Base-by-base conservation (phyloP, 2,888 invertebrate species). In the Chaetoderma sp. region DNA sequence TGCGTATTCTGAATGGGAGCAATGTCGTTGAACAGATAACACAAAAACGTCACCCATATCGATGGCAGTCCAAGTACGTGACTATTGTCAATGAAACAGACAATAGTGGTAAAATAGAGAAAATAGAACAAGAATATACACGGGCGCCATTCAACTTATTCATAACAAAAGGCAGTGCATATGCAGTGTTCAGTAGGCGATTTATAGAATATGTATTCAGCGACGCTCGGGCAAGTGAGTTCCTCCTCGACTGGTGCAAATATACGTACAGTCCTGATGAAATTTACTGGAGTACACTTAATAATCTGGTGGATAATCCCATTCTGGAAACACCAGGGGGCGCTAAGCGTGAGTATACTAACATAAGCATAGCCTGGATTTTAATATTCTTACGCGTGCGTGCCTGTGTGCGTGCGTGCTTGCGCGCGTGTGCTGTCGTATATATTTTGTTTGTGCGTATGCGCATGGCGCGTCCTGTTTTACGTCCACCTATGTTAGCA, bases 221-320 rank as follows among this genome's bases (percentile, higher is more conserved):
- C 5, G 69, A 80, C 60, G 25, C 59, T 25, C 63, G 58, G 6
- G 73, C 75, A 0, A 54, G 50, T 27, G 70, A 70, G 27, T 68
- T 83, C 16, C n/a, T n/a, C n/a, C 58, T 80, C 1, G 63, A 72
- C 1, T 83, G 80, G 80, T 65, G 72, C n/a, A 47, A 60, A 1
- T 78, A 78, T 56, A 76, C 78, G 1, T 73, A 73, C 33, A 81
- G 78, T 28, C 78, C 82, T 0, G 83, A 83, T 65, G 83, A 83
- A 63, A 75, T 78, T 58, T 79, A 72, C 58, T 83, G 81, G 81
- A 69, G 81, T 0, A 80, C 82, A 0, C 45, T 83, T 3, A 79
- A 79, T 59, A 71, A 75, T 47, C 42, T 74, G 5, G 71, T 69
- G 45, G 68, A 75, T 55, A 81, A 81, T 57, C 71, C 74, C 0